Base-by-base conservation (phyloP, 2,888 invertebrate genomes). In the Actias luna region DNA sequence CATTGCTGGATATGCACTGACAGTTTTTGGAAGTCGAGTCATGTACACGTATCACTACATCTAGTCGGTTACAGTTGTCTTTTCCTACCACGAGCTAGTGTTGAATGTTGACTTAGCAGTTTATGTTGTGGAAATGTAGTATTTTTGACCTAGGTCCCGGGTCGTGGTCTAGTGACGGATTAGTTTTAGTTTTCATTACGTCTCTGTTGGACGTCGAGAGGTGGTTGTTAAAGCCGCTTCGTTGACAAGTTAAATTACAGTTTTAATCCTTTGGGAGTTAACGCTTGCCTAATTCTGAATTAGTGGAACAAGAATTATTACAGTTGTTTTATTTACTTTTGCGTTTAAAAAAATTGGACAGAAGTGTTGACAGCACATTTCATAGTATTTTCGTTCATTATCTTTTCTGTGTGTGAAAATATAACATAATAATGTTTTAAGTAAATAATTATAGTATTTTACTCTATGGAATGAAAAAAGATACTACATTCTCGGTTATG, bases 171-270 rank as follows among this genome's bases (percentile, higher is more conserved):
- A 16, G 29, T n/a, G n/a, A 55, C n/a, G 29, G 55, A 27, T 29
- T 55, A 55, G 29, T 55, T 55, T 55, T 55, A 55, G 29, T 55
- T 55, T 55, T 29, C 55, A 55, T 29, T 55, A 29, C 16, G 29
- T n/a, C n/a, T n/a, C 55, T 16, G n/a, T 16, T 55, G 16, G 18
- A 46, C 22, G 27, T 18, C 14, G 52, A 5, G 14, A 16, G 29
- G n/a, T 4, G 27, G 16, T 1, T 29, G 29, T 29, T 55, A 22
- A 29, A 29, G 7, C n/a, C 55, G 29, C 5, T 55, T 16, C 2
- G 27, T 29, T 29, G 29, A 55, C 29, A 52, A 29, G 27, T 29
- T 52, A 22, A 22, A 46, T 50, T 14, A 25, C 2, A 22, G 25
- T 50, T 50, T 50, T 46, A 46, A 25, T 50, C 46, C 46, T 22